These are phyloP conservation scores for Popillia japonica DNA, from an alignment of 1,140 invertebrate genomes.

Conservation along the genomic window DNA sequence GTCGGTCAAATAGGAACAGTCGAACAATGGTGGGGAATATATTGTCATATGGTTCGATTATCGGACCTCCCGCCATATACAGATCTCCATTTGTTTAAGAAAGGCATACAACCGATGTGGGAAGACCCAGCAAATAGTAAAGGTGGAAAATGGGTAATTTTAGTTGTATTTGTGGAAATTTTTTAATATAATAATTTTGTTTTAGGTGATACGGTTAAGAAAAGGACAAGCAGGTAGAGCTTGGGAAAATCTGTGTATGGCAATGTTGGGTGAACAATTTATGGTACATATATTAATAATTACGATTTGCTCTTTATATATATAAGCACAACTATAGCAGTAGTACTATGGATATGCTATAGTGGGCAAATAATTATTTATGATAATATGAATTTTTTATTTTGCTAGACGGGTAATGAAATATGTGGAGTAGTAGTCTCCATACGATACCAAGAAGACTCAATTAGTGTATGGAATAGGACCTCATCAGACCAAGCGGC, in stretches of 20 bases:
- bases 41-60: slow-evolving; percentile 89
- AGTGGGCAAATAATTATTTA: too few species aligned
- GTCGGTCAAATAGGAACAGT: slow-evolving; percentile 89
- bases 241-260: slow-evolving; percentile 98
- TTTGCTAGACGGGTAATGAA: slow-evolving; percentile 81
- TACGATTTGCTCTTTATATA: too few species aligned
- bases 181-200: background rate
- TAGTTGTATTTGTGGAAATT: too few species aligned
- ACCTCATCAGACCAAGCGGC: slow-evolving; percentile 88
- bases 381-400: background rate
- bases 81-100: slow-evolving; percentile 98
- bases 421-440: slow-evolving; percentile 98
- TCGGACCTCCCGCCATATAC: slow-evolving; percentile 88
- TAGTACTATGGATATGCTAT: too few species aligned
- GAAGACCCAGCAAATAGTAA: slow-evolving; percentile 94
- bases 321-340: too few species aligned
- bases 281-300: slow-evolving; percentile 71
- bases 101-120: slow-evolving; percentile 99
- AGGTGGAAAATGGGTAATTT: slow-evolving; percentile 93
- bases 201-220: slow-evolving; percentile 79
- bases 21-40: slow-evolving; percentile 97
- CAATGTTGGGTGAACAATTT: slow-evolving; percentile 98
- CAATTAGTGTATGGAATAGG: slow-evolving; percentile 97
- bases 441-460: slow-evolving; percentile 82
- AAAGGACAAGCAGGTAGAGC: slow-evolving; percentile 95